phyloP scores from a whole-genome alignment of 2,888 invertebrate genomes.

The Epistrophe grossulariae region DNA sequence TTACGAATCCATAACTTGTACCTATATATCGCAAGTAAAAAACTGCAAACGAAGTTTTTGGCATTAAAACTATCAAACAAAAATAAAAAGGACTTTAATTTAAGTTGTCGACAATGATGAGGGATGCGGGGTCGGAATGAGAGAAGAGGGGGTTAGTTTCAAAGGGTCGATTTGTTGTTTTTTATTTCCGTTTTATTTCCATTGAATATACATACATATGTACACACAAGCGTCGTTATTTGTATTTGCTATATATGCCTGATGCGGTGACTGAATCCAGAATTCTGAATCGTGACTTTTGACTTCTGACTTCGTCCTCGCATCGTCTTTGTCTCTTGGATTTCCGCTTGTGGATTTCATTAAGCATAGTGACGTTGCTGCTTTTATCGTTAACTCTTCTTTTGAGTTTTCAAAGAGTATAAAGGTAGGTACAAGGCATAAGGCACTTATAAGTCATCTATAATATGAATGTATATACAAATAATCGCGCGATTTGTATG shows the following conservation, averaged over 20 bases:
- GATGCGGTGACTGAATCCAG: neutral
- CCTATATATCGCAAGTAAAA: too few relatives aligned
- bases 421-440: too few relatives aligned
- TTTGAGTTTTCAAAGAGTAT: constrained; percentile 1
- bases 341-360: constrained; percentile 14
- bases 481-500: neutral
- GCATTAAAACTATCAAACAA: neutral
- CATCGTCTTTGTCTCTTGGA: constrained; percentile 4
- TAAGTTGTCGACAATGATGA: neutral
- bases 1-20: too few relatives aligned
- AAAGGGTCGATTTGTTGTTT: constrained; percentile 9
- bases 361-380: neutral
- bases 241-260: neutral
- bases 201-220: neutral
- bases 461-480: neutral
- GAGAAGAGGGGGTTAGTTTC: neutral
- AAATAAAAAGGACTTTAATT: neutral
- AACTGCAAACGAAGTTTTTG: neutral
- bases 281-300: constrained; percentile 6
- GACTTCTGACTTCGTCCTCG: neutral
- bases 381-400: constrained; percentile 19
- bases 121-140: neutral
- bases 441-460: constrained; percentile 5
- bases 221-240: neutral
- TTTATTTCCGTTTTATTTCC: constrained; percentile 2